A percentile compares a stretch with the other conserved stretches of the same genome.
phyloP scores from a whole-genome alignment of 2,113 vertebrate species.

The Heptranchias perlo region DNA sequence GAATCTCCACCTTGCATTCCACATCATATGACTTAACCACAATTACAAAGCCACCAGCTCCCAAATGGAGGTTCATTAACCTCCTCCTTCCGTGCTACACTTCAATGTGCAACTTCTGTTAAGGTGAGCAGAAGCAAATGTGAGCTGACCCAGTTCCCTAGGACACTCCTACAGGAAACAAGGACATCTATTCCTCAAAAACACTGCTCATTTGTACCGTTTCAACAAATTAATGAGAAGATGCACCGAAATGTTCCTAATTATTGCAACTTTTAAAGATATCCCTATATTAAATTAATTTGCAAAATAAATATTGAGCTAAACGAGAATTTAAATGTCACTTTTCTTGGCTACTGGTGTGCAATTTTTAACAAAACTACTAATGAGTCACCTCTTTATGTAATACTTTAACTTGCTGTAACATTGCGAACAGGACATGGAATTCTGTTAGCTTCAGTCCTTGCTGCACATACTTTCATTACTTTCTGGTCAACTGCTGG shows the following conservation, averaged over 20 bases:
- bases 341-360: not conserved
- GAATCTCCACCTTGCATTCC: not conserved
- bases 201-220: not conserved
- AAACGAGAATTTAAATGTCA: not conserved
- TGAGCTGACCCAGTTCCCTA: not conserved
- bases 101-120: not conserved
- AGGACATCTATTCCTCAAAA: not conserved
- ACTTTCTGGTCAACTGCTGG: not conserved
- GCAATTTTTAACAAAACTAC: not conserved
- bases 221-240: not conserved
- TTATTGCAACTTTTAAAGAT: conserved; percentile 15
- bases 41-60: too few relatives aligned
- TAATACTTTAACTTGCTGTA: not conserved
- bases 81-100: not conserved
- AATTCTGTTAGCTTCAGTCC: not conserved
- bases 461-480: not conserved
- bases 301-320: not conserved
- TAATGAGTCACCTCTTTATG: not conserved
- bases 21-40: not conserved
- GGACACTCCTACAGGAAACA: not conserved
- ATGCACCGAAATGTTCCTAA: not conserved
- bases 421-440: too few relatives aligned
- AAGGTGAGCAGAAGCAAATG: not conserved
- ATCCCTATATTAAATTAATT: not conserved
- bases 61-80: too few relatives aligned